Evolutionary conservation across 2,888 invertebrate species (phyloP), one percentile per base, ranked within the genome.

Genomic region (Drosophila atroscutellata): DNA sequence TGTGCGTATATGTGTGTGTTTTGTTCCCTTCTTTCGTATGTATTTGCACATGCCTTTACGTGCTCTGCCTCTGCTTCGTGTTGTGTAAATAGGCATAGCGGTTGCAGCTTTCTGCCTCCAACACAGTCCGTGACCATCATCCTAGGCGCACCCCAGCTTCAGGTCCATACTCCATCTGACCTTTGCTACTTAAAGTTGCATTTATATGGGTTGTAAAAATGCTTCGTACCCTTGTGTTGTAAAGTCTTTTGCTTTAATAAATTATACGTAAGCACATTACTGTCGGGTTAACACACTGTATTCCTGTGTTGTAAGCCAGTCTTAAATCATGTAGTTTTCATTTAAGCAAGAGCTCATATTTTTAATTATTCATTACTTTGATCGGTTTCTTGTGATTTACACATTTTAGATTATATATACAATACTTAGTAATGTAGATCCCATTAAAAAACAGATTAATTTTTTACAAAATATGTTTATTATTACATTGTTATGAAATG

Each of bases 11-110:
- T 26, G 39, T 13, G 56, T 58, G 72, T 74, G 50, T 51, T 36
- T 28, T 49, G 64, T 42, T 67, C 26, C n/a, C 54, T 55, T 51
- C 64, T 60, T 45, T 37, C 28, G 57, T 66, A 68, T 68, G 37
- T 84, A 83, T 81, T 79, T 84, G 73, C 81, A 79, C 72, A 81
- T 82, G 86, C 76, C 80, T 77, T 84, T 86, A 82, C 82, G 77
- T 84, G 85, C 73, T 66, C 57, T 56, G 74, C 61, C 73, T 57
- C 61, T 28, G 37, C 37, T 52, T 73, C 70, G 75, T 71, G 73
- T 59, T 79, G 78, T 57, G 77, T 71, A 86, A 86, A 83, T 81
- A 81, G 72, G 72, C 63, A 70, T 71, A 70, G 80, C 72, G 74
- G 78, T 80, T 79, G 81, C 69, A 72, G 75, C 55, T 71, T 67